Evolutionary conservation across 2,888 invertebrate species (phyloP).

Genomic region (Tubiluchus corallicola): DNA sequence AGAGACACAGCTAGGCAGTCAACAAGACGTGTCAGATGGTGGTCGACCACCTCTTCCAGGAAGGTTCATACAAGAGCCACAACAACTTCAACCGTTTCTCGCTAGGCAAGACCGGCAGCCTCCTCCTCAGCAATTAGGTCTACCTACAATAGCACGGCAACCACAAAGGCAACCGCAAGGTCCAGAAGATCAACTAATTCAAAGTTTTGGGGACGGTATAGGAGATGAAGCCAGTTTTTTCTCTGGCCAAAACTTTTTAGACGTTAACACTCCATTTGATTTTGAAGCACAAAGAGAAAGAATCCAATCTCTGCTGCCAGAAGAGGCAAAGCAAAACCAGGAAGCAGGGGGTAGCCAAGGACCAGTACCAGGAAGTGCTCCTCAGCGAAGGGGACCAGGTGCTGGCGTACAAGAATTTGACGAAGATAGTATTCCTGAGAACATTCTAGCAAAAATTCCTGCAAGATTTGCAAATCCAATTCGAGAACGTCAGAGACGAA

Average conservation of each 20-base stretch:
- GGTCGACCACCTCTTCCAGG: no score
- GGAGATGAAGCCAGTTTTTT: background rate
- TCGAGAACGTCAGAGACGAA: background rate
- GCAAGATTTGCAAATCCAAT: background rate
- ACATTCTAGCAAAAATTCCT: background rate
- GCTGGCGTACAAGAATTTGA: constrained; percentile 1
- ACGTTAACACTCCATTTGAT: background rate
- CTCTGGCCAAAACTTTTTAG: background rate
- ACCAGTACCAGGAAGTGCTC: background rate
- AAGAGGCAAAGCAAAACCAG: no score
- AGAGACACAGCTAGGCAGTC: no score
- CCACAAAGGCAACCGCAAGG: no score
- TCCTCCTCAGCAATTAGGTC: no score
- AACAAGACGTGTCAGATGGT: no score
- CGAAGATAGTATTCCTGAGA: background rate
- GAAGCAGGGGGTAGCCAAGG: background rate
- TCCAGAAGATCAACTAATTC: background rate
- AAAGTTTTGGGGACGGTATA: background rate
- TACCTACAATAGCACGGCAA: no score
- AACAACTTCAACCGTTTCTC: no score
- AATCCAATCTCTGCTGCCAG: background rate
- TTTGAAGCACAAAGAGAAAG: background rate
- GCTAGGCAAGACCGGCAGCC: no score
- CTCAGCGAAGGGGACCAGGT: background rate
- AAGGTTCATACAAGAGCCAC: no score